Percentiles rank a stretch among this genome's conserved stretches.
phyloP scores from a whole-genome alignment of 2,888 invertebrate species.

The Tetramorium bicarinatum region DNA sequence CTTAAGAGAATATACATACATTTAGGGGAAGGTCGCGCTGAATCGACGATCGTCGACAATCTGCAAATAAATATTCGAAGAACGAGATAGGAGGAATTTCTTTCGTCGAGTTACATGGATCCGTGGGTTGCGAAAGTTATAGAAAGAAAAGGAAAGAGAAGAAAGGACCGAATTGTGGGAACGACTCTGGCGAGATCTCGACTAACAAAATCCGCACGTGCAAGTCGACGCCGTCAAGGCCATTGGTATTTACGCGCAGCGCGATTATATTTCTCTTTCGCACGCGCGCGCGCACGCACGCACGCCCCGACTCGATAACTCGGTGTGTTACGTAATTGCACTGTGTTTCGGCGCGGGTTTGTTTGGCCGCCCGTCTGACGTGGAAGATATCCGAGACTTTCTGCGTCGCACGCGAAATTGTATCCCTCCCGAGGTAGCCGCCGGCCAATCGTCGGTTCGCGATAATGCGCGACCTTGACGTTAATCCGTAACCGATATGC shows the following conservation, averaged over 20 bases:
- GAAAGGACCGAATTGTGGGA: not conserved
- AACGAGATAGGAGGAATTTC: not conserved
- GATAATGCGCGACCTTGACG: constrained; percentile 12
- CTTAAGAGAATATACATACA: too few species aligned
- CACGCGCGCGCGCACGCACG: too few species aligned
- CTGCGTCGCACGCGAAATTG: constrained; percentile 11
- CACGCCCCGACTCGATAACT: not conserved
- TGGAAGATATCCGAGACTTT: constrained; percentile 1
- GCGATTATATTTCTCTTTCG: not conserved
- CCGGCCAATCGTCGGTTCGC: not conserved
- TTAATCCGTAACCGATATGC: not conserved
- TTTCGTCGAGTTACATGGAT: not conserved
- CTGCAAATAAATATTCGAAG: not conserved
- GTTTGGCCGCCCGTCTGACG: not conserved
- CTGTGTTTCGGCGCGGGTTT: not conserved
- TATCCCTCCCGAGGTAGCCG: not conserved
- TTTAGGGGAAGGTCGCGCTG: not conserved
- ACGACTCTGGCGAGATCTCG: not conserved
- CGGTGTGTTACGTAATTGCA: constrained; percentile 23
- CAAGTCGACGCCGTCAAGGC: constrained; percentile 24
- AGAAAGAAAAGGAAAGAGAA: not conserved
- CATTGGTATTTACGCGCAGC: constrained; percentile 42
- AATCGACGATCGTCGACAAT: too few species aligned
- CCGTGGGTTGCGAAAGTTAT: too few species aligned
- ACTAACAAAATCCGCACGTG: constrained; percentile 36